A percentile compares a stretch with the other conserved stretches of the same genome.
phyloP scores from a whole-genome alignment of 2,113 vertebrate species.

The Bostrychus sinensis region DNA sequence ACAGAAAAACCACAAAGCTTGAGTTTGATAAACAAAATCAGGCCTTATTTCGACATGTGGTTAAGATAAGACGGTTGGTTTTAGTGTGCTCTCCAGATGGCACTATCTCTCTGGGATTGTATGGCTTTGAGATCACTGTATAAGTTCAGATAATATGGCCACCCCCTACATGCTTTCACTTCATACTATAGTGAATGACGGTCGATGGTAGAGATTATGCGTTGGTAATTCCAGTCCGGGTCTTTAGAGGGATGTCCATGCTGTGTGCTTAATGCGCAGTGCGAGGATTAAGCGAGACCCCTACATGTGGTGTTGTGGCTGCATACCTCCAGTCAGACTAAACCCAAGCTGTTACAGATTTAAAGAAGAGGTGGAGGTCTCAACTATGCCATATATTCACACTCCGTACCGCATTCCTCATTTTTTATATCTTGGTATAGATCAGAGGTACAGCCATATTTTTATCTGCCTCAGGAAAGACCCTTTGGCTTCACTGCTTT shows the following conservation, averaged over 20 bases:
- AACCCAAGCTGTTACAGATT: slow-evolving; percentile 82
- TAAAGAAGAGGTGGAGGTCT: slow-evolving; percentile 60
- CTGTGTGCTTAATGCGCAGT: slow-evolving; percentile 75
- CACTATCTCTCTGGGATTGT: slow-evolving; percentile 39
- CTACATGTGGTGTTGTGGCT: slow-evolving; percentile 80
- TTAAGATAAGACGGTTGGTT: slow-evolving; percentile 47
- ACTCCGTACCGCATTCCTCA: slow-evolving; percentile 60
- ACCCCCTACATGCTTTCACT: neutral
- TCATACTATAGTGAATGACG: slow-evolving; percentile 66
- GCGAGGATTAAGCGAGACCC: slow-evolving; percentile 73
- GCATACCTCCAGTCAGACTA: slow-evolving; percentile 80
- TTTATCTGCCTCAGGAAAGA: slow-evolving; percentile 60
- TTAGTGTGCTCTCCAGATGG: slow-evolving; percentile 61
- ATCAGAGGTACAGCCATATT: slow-evolving; percentile 57
- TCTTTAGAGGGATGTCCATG: slow-evolving; percentile 74
- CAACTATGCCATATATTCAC: slow-evolving; percentile 23
- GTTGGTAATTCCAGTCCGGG: slow-evolving; percentile 71
- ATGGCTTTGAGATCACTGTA: slow-evolving; percentile 38
- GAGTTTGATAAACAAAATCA: slow-evolving; percentile 46
- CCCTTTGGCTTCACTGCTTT: slow-evolving; percentile 47
- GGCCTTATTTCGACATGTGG: slow-evolving; percentile 41
- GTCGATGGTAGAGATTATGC: slow-evolving; percentile 74
- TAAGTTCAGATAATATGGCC: slow-evolving; percentile 28
- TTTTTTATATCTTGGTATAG: slow-evolving; percentile 56
- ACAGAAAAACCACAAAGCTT: slow-evolving; percentile 20